Evolutionary conservation across 2,113 vertebrate species (phyloP), one percentile per base, ranked within the genome.

Genomic region (Pseudopodoces humilis): DNA sequence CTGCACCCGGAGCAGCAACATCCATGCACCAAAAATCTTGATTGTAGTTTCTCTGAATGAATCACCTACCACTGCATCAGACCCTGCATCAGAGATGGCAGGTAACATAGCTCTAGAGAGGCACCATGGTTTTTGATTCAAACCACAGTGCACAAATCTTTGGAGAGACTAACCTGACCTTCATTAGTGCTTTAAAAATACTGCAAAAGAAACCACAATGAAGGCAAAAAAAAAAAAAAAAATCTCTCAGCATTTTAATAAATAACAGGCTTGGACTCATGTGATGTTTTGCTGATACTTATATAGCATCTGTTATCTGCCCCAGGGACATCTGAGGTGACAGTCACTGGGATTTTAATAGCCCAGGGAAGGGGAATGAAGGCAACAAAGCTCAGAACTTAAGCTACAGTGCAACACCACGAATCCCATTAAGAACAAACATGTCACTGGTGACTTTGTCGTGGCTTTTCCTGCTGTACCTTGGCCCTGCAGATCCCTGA

Each of bases 31-130:
- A 10, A 39, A 67, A 77, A 44, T 18, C 37, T 6, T 65, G 6
- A 11, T 2, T n/a, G 17, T 5, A 1, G 0, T 50, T 87, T 21
- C 44, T 84, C 76, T 31, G 25, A 74, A 63, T 0, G 0, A 53
- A 27, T 52, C 39, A 39, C 18, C 58, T 80, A 46, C 10, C 15
- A 24, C 41, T 46, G 24, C 62, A 63, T 12, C 39, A 64, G 44
- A 41, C n/a, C 7, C 28, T 10, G 2, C 63, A 67, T 41, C 17
- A 77, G 33, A 67, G 23, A 20, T 39, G n/a, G 13, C 21, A 64
- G 35, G 13, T 9, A 44, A 22, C 9, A 19, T 1, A 2, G 44
- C 11, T 12, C 8, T 24, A 10, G 2, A 49, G 33, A 65, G 28
- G 9, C 7, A 60, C 14, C 15, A 6, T 0, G 0, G 17, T 3